A percentile compares a stretch with the other conserved stretches of the same genome.
phyloP scores from a whole-genome alignment of 2,888 invertebrate species.

The Formica aserva region DNA sequence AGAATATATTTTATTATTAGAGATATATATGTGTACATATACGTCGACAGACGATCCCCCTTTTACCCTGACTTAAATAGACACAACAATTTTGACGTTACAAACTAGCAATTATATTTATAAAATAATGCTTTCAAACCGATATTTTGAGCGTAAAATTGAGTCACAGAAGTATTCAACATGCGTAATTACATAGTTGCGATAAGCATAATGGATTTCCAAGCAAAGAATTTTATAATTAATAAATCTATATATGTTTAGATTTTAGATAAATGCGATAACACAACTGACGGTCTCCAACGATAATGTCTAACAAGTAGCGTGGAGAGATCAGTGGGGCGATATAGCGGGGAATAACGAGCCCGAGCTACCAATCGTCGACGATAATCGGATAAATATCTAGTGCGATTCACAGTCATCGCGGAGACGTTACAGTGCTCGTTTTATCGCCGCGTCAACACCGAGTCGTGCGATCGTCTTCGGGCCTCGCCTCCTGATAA shows the following conservation, averaged over 20 bases:
- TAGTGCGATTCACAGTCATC: not conserved
- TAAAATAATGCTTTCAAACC: not conserved
- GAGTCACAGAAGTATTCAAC: not conserved
- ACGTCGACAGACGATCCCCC: too few species aligned
- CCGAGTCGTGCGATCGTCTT: not conserved
- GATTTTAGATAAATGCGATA: constrained; percentile 30
- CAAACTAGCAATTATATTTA: not conserved
- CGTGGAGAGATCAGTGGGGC: not conserved
- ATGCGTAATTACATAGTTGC: not conserved
- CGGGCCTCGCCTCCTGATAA: not conserved
- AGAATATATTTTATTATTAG: too few species aligned
- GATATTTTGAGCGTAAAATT: not conserved
- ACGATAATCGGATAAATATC: constrained; percentile 23
- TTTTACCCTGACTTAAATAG: too few species aligned
- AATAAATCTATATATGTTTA: constrained; percentile 25
- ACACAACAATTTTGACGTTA: not conserved
- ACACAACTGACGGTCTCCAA: not conserved
- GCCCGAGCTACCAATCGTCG: not conserved
- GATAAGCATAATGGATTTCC: not conserved
- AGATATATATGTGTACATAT: too few species aligned
- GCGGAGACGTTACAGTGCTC: not conserved
- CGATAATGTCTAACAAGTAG: not conserved
- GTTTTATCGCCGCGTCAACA: not conserved
- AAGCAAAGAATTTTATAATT: not conserved
- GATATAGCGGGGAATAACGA: not conserved